These are phyloP conservation scores for Heteractis magnifica DNA, from an alignment of 92 coral and sea anemone species.

Conservation along the genomic window DNA sequence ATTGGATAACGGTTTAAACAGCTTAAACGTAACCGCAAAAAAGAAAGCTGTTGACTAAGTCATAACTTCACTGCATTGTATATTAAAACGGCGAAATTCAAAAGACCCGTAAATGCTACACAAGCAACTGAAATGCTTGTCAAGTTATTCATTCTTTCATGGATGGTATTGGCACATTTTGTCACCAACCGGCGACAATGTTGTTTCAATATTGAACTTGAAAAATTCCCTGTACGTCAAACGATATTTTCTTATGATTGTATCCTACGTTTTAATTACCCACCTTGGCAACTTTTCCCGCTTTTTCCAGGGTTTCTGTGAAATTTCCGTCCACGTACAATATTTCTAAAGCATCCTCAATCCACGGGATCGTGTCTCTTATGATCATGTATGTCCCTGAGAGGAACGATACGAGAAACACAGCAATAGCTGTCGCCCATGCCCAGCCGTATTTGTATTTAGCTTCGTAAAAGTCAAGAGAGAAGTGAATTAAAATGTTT, in stretches of 20 bases:
- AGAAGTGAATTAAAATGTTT: slow-evolving; percentile 71
- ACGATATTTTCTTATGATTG: background rate
- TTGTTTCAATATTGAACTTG: background rate
- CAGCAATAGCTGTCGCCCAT: slow-evolving; percentile 93
- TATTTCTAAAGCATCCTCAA: slow-evolving; percentile 79
- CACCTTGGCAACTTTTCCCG: slow-evolving; percentile 65
- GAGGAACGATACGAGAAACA: slow-evolving; percentile 74
- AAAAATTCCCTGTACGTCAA: background rate
- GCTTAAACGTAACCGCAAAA: background rate
- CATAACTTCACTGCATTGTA: background rate
- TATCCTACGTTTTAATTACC: slow-evolving; percentile 7
- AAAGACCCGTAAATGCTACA: background rate
- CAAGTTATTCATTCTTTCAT: too few relatives aligned
- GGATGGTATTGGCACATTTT: too few relatives aligned
- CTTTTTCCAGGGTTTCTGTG: slow-evolving; percentile 79
- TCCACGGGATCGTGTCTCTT: slow-evolving; percentile 83
- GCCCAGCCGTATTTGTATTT: slow-evolving; percentile 85
- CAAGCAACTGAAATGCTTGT: background rate
- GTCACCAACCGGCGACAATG: background rate
- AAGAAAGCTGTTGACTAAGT: background rate
- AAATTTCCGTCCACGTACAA: slow-evolving; percentile 81
- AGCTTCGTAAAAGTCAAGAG: slow-evolving; percentile 95
- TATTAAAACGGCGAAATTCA: background rate
- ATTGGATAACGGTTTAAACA: background rate
- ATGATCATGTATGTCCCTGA: slow-evolving; percentile 72